Percentiles rank a stretch among this genome's conserved stretches.
Evolutionary conservation across 1,140 invertebrate genomes (phyloP).

Genomic region (Spodoptera litura): DNA sequence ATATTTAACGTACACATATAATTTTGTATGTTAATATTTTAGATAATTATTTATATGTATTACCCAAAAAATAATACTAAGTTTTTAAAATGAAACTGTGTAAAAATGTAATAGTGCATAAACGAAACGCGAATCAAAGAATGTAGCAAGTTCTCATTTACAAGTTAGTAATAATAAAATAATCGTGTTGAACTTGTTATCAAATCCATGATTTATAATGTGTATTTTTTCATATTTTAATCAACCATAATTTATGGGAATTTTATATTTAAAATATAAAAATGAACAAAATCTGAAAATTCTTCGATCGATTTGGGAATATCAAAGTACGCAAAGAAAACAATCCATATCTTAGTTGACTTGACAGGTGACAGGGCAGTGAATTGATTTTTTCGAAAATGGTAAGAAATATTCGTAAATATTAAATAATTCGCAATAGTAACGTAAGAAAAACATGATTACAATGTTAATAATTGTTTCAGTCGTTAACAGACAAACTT

Average conservation of each 20-base stretch:
- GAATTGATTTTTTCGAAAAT: constrained; percentile 85
- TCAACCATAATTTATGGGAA: no score
- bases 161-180: background rate
- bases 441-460: constrained; percentile 38
- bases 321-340: background rate
- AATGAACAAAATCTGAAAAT: no score
- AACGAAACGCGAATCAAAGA: background rate
- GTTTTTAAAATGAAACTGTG: no score
- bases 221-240: no score
- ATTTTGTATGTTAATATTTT: no score
- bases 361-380: constrained; percentile 74
- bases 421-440: constrained; percentile 50
- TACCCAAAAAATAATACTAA: no score
- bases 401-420: constrained; percentile 72
- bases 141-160: background rate
- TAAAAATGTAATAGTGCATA: no score
- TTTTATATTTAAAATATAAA: no score
- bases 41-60: no score
- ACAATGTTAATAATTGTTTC: constrained; percentile 73
- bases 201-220: no score
- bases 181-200: no score
- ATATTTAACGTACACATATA: background rate
- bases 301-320: no score
- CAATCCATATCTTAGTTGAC: constrained; percentile 22
- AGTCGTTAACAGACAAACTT: constrained; percentile 93